A percentile compares a stretch with the other conserved stretches of the same genome.
These are phyloP conservation scores for Linnaemya tessellans DNA, from an alignment of 2,888 invertebrate genomes.

Conservation along the genomic window DNA sequence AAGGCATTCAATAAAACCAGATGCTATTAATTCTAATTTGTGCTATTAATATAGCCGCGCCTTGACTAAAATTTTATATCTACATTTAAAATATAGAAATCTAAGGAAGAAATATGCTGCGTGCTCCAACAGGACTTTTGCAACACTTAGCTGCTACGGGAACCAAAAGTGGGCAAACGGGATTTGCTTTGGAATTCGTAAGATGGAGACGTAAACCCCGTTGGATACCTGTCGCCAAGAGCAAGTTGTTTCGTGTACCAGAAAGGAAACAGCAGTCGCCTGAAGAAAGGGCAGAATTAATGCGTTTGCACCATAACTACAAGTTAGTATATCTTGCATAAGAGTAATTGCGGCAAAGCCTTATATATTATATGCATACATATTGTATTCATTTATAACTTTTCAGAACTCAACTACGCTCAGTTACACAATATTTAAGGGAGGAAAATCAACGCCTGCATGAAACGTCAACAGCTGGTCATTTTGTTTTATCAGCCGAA, in stretches of 20 bases:
- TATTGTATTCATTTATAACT: constrained; percentile 73
- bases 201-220: constrained; percentile 89
- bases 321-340: constrained; percentile 79
- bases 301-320: constrained; percentile 89
- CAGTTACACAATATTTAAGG: constrained; percentile 85
- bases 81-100: neutral
- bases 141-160: constrained; percentile 74
- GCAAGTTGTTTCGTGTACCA: constrained; percentile 90
- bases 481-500: constrained; percentile 85
- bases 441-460: constrained; percentile 85
- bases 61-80: neutral
- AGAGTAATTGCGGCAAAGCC: neutral
- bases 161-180: constrained; percentile 77
- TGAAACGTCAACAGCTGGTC: constrained; percentile 84
- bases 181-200: constrained; percentile 82
- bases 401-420: constrained; percentile 84
- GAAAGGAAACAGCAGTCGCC: constrained; percentile 85
- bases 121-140: constrained; percentile 75
- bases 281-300: constrained; percentile 88
- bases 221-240: constrained; percentile 91
- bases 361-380: neutral
- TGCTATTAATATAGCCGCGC: no score
- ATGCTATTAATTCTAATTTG: no score
- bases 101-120: constrained; percentile 75
- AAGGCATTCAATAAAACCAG: no score